Conservation (phyloP, 2,113 vertebrate species). For the Elephas maximus region DNA sequence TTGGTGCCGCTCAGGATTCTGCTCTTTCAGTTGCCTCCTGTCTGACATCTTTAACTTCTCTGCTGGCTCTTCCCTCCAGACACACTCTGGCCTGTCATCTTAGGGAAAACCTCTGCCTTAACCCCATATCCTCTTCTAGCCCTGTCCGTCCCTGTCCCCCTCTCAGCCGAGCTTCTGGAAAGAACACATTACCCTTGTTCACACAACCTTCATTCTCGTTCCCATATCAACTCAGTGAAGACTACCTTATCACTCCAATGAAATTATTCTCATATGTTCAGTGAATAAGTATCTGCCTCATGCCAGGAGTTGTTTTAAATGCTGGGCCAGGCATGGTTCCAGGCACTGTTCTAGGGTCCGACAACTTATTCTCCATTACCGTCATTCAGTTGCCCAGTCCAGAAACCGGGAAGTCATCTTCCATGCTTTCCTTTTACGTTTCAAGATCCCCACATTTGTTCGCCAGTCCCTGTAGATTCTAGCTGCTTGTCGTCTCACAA, state of each 20-base stretch:
- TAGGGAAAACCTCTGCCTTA: background rate
- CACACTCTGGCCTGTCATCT: background rate
- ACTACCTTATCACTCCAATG: background rate
- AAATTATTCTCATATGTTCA: background rate
- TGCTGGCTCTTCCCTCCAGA: background rate
- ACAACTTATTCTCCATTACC: background rate
- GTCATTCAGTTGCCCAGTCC: background rate
- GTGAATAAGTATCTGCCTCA: background rate
- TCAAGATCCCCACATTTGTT: background rate
- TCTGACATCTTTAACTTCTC: background rate
- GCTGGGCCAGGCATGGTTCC: background rate
- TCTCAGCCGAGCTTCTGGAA: constrained; percentile 13
- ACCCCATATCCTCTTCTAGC: background rate
- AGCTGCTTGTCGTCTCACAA: background rate
- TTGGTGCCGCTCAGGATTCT: background rate
- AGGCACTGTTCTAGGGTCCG: background rate
- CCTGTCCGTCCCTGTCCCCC: background rate
- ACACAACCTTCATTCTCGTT: background rate
- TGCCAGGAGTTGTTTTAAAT: background rate
- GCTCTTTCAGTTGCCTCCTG: background rate
- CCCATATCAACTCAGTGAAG: background rate
- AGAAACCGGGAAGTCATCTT: background rate
- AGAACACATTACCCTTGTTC: background rate
- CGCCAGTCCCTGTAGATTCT: background rate
- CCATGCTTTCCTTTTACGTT: background rate